phyloP scores from a whole-genome alignment of 1,140 invertebrate species.

The Macrobrachium rosenbergii region DNA sequence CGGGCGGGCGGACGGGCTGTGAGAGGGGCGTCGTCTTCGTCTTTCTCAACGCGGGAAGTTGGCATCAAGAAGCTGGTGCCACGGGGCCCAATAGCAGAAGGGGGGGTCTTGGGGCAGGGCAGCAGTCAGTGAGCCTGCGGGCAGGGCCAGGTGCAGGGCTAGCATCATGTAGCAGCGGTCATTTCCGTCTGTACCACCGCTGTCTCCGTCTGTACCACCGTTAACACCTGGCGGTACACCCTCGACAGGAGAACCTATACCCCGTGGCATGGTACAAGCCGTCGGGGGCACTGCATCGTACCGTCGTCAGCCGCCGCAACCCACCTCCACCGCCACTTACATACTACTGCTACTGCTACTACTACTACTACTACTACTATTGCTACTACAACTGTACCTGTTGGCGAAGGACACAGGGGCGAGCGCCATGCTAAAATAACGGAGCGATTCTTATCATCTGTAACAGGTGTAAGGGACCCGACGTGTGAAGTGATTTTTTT shows the following conservation, averaged over 20 bases:
- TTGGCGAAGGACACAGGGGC: background rate
- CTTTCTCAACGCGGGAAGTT: conserved; percentile 33
- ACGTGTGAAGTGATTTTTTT: too few relatives aligned
- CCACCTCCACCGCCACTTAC: too few relatives aligned
- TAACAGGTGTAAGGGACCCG: too few relatives aligned
- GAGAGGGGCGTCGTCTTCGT: background rate
- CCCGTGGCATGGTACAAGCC: background rate
- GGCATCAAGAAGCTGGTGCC: conserved; percentile 39
- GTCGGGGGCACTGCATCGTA: too few relatives aligned
- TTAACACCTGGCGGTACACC: background rate
- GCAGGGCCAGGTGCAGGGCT: conserved; percentile 44
- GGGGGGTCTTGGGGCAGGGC: conserved; percentile 32
- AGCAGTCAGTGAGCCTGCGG: conserved; percentile 48
- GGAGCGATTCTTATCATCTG: background rate
- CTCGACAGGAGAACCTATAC: conserved; percentile 1
- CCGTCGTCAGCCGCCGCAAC: too few relatives aligned
- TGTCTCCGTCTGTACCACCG: conserved; percentile 7
- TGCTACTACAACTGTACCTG: background rate
- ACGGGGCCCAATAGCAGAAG: background rate
- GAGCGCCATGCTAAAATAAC: conserved; percentile 4
- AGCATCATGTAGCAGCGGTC: conserved; percentile 56
- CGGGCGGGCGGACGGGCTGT: background rate
- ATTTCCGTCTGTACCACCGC: conserved; percentile 12
- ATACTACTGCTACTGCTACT: background rate
- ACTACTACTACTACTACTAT: background rate